Base-by-base conservation (phyloP, 2,888 invertebrate genomes). In the Rhyacophila evoluta region DNA sequence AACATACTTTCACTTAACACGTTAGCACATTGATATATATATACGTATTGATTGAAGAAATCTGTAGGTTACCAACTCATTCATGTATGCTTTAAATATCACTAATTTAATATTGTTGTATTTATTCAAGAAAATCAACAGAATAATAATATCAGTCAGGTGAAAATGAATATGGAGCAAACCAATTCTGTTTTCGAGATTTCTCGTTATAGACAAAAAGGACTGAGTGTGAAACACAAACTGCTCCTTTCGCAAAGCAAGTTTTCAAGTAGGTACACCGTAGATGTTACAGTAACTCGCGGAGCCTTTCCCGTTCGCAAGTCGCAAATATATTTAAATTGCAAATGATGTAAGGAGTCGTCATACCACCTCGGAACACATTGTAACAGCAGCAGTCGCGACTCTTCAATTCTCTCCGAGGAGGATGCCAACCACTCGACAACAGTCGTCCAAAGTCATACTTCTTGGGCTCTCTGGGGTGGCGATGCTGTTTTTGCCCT, bases 281-380 rank as follows among this genome's bases (percentile, higher is more conserved):
- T 55, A 55, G 19, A n/a, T n/a, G n/a, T n/a, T n/a, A n/a, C 55
- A 19, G 15, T 55, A 55, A 55, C 55, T 55, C 15, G 10, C 10
- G 10, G 10, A 6, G 19, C 19, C 55, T 55, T 19, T 19, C 55
- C 19, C 55, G 55, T 55, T 55, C 55, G 36, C 72, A 76, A 81
- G 81, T 78, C 78, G 55, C 76, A 81, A 73, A 78, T 81, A 78
- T 78, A 81, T 81, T 81, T 81, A 81, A 81, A 81, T 81, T 81
- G 81, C 81, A 76, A 81, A 79, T 81, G 78, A 69, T 67, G 74
- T 39, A 74, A 75, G 74, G 67, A 78, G 55, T 55, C 75, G 78
- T 73, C 75, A 77, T 71, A 71, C 76, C 68, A 70, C 75, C 76
- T 76, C 74, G 33, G 25, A 41, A 70, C 74, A 78, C 78, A 78